Base-by-base conservation (phyloP, 1,140 invertebrate genomes). In the Dryas iulia region DNA sequence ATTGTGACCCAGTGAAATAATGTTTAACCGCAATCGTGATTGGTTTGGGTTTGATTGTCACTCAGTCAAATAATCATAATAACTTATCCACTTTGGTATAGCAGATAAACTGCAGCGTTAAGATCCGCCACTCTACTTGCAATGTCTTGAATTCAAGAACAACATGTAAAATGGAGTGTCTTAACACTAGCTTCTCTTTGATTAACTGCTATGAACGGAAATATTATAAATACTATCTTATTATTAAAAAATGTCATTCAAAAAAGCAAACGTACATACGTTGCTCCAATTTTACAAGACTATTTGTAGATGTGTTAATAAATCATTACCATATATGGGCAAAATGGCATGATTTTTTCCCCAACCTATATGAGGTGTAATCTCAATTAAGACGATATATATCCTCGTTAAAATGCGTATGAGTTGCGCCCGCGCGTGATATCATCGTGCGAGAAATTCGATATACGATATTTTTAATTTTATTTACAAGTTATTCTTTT, bases 301-400 rank as follows among this genome's bases (percentile, higher is more conserved):
- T 90, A 87, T 84, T 79, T 64, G 56, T 47, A 47, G 14, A 84
- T 77, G 78, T 81, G 77, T 86, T 75, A 86, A 90, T 88, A 90
- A 88, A 90, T 89, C 86, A 84, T 70, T 71, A 59, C 88, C 83
- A 74, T 85, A 73, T 90, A 82, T 74, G 84, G 84, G 70, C 71
- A 72, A 86, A 85, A 87, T 79, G 82, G 84, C 78, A 83, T 81
- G 82, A 84, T 81, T 89, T 89, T 89, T 90, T 83, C 76, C n/a
- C 77, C 71, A 71, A 73, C 75, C 79, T 70, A 72, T 75, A 65
- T 72, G 69, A 85, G 84, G 88, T 83, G 86, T 83, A 89, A 89
- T 90, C 88, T 88, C 88, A 89, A 89, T 90, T 90, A 89, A 85
- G 79, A 61, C 82, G 79, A 87, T 86, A 82, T 86, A 82, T 87